Evolutionary conservation across 2,888 invertebrate species (phyloP).

Genomic region (Cabera pusaria): DNA sequence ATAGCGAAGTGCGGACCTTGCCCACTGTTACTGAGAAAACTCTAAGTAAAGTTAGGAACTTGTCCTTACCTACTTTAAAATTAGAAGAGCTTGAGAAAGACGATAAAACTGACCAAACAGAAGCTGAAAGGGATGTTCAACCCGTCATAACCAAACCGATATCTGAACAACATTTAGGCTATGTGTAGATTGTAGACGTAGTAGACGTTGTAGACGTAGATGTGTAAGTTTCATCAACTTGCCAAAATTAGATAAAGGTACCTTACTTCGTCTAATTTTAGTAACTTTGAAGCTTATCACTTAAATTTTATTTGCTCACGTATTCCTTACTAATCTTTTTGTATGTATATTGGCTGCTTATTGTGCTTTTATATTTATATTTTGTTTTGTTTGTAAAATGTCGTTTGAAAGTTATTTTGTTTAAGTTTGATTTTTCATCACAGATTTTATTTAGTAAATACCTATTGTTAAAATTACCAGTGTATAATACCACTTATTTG

Average conservation of each 20-base stretch:
- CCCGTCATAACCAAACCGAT: slow-evolving; percentile 62
- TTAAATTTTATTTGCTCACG: slow-evolving; percentile 35
- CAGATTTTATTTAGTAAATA: slow-evolving; percentile 27
- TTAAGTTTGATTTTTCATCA: slow-evolving; percentile 33
- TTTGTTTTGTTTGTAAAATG: slow-evolving; percentile 25
- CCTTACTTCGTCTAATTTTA: slow-evolving; percentile 3
- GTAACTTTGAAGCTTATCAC: slow-evolving; percentile 14
- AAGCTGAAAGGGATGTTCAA: slow-evolving; percentile 61
- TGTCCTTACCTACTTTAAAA: slow-evolving; percentile 73
- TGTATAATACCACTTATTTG: slow-evolving; percentile 62
- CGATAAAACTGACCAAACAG: slow-evolving; percentile 47
- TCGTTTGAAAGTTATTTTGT: slow-evolving; percentile 17
- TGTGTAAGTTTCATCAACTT: slow-evolving; percentile 43
- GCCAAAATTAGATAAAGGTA: slow-evolving; percentile 42
- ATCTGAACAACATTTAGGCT: slow-evolving; percentile 83
- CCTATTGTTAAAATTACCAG: slow-evolving; percentile 46
- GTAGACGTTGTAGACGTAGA: too few species aligned
- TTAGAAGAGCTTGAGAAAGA: slow-evolving; percentile 62
- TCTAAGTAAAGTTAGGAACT: slow-evolving; percentile 62
- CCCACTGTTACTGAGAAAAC: slow-evolving; percentile 63
- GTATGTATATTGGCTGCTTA: slow-evolving; percentile 52
- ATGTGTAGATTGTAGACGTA: slow-evolving; percentile 64
- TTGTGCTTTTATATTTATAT: slow-evolving; percentile 38
- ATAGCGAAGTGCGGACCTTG: slow-evolving; percentile 63
- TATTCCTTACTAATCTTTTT: slow-evolving; percentile 35